A percentile compares a stretch with the other conserved stretches of the same genome.
Evolutionary conservation across 1,140 invertebrate genomes (phyloP).

Genomic region (Rhizoglyphus robini): DNA sequence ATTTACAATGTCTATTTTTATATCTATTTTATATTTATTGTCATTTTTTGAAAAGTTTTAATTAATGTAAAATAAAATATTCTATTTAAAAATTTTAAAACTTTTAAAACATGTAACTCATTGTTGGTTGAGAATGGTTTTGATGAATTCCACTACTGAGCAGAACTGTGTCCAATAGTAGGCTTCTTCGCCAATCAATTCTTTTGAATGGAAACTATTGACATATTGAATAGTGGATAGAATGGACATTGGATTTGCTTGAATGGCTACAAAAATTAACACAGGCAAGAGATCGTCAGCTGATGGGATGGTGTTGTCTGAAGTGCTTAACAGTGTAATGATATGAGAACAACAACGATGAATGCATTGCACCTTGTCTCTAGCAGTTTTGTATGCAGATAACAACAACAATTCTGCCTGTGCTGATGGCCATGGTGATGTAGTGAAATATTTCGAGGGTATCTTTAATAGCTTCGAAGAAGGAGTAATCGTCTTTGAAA

Average conservation of each 20-base stretch:
- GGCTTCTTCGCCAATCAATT: conserved; percentile 74
- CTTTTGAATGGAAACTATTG: conserved; percentile 70
- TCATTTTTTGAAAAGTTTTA: no score
- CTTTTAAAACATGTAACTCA: neutral
- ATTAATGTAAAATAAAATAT: neutral
- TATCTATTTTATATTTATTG: no score
- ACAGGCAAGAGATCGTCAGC: conserved; percentile 95
- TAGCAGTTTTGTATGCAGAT: conserved; percentile 81
- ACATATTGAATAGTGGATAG: conserved; percentile 96
- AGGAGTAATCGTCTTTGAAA: conserved; percentile 62
- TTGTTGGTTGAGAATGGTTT: conserved; percentile 52
- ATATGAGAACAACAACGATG: conserved; percentile 70
- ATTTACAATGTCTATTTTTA: no score
- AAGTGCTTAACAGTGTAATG: conserved; percentile 73
- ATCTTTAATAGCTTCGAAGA: conserved; percentile 67
- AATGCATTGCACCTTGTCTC: conserved; percentile 82
- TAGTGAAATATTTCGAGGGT: conserved; percentile 62
- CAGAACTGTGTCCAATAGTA: conserved; percentile 99
- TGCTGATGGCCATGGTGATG: conserved; percentile 93
- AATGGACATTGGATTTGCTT: conserved; percentile 83
- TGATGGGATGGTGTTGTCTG: conserved; percentile 61
- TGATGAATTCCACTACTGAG: conserved; percentile 91
- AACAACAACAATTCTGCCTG: conserved; percentile 82
- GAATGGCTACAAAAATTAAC: conserved; percentile 88
- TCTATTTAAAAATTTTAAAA: neutral